Evolutionary conservation across 2,888 invertebrate genomes (phyloP).

Genomic region (Pollenia labialis): DNA sequence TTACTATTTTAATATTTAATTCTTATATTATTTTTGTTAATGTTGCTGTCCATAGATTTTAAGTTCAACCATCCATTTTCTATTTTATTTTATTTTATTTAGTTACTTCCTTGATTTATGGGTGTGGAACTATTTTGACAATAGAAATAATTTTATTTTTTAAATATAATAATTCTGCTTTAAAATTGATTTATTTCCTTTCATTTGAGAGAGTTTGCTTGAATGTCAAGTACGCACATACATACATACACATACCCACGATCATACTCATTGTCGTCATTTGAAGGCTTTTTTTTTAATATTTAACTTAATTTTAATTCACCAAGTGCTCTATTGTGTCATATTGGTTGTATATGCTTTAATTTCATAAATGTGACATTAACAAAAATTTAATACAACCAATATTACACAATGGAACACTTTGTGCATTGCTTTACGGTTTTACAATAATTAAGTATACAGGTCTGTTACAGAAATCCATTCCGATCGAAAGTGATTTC

Average conservation of each 20-base stretch:
- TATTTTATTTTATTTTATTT: conserved; percentile 10
- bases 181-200: conserved; percentile 10
- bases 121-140: conserved; percentile 47
- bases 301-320: neutral
- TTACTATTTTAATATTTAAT: conserved; percentile 23
- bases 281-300: conserved; percentile 14
- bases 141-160: conserved; percentile 10
- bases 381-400: too few species aligned
- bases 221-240: conserved; percentile 23
- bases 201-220: conserved; percentile 13
- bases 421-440: too few species aligned
- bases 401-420: too few species aligned
- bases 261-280: neutral
- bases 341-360: neutral
- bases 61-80: conserved; percentile 50
- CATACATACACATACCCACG: conserved; percentile 25
- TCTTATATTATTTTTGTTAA: conserved; percentile 22
- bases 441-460: too few species aligned
- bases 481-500: too few species aligned
- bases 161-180: conserved; percentile 3
- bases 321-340: neutral
- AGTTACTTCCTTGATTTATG: conserved; percentile 20
- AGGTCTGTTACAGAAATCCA: too few species aligned
- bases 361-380: too few species aligned
- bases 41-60: conserved; percentile 43